phyloP scores from a whole-genome alignment of 2,797 vertebrate genomes.

The Karalla daura region DNA sequence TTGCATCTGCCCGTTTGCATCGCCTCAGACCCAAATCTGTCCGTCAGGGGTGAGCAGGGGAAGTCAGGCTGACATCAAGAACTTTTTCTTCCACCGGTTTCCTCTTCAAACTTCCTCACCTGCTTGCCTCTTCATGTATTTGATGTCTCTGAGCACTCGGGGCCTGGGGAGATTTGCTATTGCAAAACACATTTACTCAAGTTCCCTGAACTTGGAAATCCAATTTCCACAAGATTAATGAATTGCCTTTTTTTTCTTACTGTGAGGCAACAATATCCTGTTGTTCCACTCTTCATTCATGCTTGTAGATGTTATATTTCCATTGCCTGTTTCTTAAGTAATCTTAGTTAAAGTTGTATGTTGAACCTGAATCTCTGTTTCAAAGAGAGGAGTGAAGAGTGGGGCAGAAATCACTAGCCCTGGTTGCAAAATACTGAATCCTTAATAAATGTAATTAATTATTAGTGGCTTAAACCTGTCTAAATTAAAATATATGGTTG shows the following conservation, averaged over 20 bases:
- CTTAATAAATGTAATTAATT: background rate
- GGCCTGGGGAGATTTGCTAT: constrained; percentile 2
- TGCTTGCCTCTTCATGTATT: background rate
- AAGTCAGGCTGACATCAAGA: constrained; percentile 22
- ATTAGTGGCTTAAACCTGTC: no score
- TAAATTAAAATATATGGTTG: background rate
- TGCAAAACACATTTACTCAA: constrained; percentile 31
- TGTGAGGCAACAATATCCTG: constrained; percentile 30
- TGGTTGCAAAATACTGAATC: background rate
- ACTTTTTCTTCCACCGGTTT: constrained; percentile 10
- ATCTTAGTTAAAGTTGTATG: no score
- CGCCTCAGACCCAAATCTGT: background rate
- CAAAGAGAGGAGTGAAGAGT: no score
- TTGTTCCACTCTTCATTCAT: constrained; percentile 8
- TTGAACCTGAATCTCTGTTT: no score
- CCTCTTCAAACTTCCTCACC: constrained; percentile 12
- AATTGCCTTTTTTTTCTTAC: constrained; percentile 31
- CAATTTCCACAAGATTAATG: constrained; percentile 38
- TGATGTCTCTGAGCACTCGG: constrained; percentile 7
- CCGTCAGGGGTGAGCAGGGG: constrained; percentile 17
- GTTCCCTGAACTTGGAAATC: constrained; percentile 33
- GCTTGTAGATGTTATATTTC: background rate
- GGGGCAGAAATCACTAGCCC: no score
- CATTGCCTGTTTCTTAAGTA: background rate
- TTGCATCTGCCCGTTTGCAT: constrained; percentile 7